Percentiles rank a stretch among this genome's conserved stretches.
These are phyloP conservation scores for Crenichthys baileyi DNA, from an alignment of 2,797 vertebrate genomes.

Conservation along the genomic window DNA sequence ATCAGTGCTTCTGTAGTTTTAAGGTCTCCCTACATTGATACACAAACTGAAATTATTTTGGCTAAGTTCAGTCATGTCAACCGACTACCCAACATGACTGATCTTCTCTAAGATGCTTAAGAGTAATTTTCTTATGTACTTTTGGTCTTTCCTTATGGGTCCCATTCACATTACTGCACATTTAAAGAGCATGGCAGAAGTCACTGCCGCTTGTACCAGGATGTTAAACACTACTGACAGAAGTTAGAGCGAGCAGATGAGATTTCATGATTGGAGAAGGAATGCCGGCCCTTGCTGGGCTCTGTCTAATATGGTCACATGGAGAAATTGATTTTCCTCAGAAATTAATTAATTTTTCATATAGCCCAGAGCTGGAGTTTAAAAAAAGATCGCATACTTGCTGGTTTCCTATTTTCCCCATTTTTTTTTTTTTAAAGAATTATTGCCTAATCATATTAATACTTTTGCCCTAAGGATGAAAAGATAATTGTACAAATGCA, in stretches of 20 bases:
- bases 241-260: constrained; percentile 94
- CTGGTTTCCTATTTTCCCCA: constrained; percentile 91
- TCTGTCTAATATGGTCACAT: constrained; percentile 99
- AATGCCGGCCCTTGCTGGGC: constrained; percentile 91
- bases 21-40: constrained; percentile 35
- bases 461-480: constrained; percentile 99
- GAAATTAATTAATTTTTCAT: constrained; percentile 99
- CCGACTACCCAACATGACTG: neutral
- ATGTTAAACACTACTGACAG: constrained; percentile 90
- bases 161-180: constrained; percentile 75
- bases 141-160: constrained; percentile 64
- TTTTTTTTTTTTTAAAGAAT: constrained; percentile 86
- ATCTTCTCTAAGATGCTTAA: neutral
- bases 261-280: constrained; percentile 94
- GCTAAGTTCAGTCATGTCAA: constrained; percentile 16
- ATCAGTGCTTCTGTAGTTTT: neutral
- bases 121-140: neutral
- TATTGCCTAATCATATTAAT: constrained; percentile 99
- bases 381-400: constrained; percentile 98
- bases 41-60: neutral
- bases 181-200: constrained; percentile 79
- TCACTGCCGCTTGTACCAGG: constrained; percentile 74
- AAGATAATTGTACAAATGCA: constrained; percentile 99
- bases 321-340: constrained; percentile 99
- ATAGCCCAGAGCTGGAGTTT: constrained; percentile 99